These are phyloP conservation scores for Argyrosomus regius DNA, from an alignment of 2,797 vertebrate genomes.

Conservation along the genomic window DNA sequence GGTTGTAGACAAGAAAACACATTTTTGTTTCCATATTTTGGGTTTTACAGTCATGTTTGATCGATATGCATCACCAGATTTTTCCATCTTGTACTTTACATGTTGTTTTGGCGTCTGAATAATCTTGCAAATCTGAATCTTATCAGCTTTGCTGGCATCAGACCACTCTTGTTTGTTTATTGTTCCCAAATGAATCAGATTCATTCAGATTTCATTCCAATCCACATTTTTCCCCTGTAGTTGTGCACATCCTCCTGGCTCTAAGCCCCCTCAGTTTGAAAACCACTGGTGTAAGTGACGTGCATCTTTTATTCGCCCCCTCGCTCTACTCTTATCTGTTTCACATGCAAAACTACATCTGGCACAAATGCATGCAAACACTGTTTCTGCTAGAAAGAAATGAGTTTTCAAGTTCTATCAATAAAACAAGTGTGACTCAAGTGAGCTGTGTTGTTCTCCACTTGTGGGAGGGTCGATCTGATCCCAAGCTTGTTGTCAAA, in stretches of 20 bases:
- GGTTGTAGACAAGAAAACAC: too few species aligned
- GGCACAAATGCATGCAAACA: constrained; percentile 42
- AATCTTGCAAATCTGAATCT: constrained; percentile 7
- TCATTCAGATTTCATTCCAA: constrained; percentile 27
- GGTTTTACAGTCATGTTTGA: constrained; percentile 15
- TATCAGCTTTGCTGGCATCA: constrained; percentile 11
- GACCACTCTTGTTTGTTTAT: constrained; percentile 17
- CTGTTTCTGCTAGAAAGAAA: constrained; percentile 31
- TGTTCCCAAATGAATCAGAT: constrained; percentile 27
- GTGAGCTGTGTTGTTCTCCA: constrained; percentile 49
- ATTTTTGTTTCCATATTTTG: neutral
- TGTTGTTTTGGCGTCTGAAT: constrained; percentile 31
- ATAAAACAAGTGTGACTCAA: constrained; percentile 65
- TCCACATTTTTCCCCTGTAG: neutral
- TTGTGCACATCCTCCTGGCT: constrained; percentile 11
- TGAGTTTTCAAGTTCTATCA: constrained; percentile 37
- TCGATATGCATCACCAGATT: constrained; percentile 7
- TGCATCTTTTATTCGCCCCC: constrained; percentile 38
- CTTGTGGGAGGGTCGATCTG: constrained; percentile 45
- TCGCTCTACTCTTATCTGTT: constrained; percentile 42
- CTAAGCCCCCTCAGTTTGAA: neutral
- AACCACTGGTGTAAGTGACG: neutral
- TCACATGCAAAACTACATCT: constrained; percentile 53
- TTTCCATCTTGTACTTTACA: constrained; percentile 7
- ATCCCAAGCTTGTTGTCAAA: constrained; percentile 72